Evolutionary conservation across 1,140 invertebrate species (phyloP), one percentile per base, ranked within the genome.

Genomic region (Diachasma alloeum): DNA sequence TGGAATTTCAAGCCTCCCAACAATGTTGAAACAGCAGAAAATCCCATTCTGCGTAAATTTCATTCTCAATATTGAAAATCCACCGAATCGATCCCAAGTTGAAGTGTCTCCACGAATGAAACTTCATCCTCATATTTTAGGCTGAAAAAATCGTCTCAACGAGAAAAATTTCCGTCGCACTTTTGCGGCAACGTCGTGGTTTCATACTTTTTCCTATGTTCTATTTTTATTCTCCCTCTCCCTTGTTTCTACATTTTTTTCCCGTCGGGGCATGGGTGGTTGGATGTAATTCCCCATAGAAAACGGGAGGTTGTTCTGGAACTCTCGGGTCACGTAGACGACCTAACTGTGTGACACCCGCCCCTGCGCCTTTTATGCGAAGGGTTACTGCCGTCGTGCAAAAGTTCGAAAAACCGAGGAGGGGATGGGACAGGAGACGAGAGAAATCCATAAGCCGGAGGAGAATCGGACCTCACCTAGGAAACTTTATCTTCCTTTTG

Each of bases 291-390:
- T 84, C 82, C 79, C 77, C 79, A 79, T 84, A 83, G 83, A 83
- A 84, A 84, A 26, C 19, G 81, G 83, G 81, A 82, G 80, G 81
- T 82, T 85, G 78, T 85, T 82, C 80, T 80, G 79, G 78, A 85
- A 80, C 78, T 84, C 83, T 81, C 56, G 81, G 84, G 80, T 86
- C 84, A 86, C 84, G 84, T 86, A 83, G 80, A 80, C 80, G 82
- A 84, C 83, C 83, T 82, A 85, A 86, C 84, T 80, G 84, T 82
- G 82, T 82, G 84, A 84, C 82, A 85, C 70, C 73, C 71, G 63
- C 63, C 39, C 31, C 69, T 17, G 75, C 80, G 74, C 80, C 80
- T 84, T 85, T 81, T 82, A 79, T 84, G 81, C 81, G 76, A 84
- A 81, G 81, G 81, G 81, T 84, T 84, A 81, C 81, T 78, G 67